A percentile compares a stretch with the other conserved stretches of the same genome.
Evolutionary conservation across 2,888 invertebrate species (phyloP).

Genomic region (Phanerotoma sp.): DNA sequence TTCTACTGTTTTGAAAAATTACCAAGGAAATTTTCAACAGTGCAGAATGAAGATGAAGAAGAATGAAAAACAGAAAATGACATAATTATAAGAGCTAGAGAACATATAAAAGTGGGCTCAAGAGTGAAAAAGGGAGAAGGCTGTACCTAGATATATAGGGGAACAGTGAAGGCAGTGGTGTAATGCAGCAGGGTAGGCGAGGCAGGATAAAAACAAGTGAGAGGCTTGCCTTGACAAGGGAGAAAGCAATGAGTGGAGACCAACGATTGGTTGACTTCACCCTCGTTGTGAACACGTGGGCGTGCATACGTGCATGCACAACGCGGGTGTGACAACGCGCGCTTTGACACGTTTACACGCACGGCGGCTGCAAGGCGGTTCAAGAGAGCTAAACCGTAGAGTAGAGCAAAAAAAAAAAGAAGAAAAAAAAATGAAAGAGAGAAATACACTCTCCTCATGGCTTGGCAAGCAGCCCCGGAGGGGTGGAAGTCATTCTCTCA

Average conservation of each 20-base stretch:
- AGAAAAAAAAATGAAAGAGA: slow-evolving; percentile 7
- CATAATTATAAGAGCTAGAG: not conserved
- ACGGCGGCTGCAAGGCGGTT: slow-evolving; percentile 20
- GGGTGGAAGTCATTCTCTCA: slow-evolving; percentile 52
- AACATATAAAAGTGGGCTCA: not conserved
- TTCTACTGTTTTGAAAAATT: no score
- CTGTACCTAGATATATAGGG: not conserved
- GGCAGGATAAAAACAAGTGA: slow-evolving; percentile 18
- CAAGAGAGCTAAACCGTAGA: slow-evolving; percentile 11
- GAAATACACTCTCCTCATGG: slow-evolving; percentile 18
- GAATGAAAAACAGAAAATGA: not conserved
- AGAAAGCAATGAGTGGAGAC: slow-evolving; percentile 38
- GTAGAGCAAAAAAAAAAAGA: slow-evolving; percentile 7
- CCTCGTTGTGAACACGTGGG: slow-evolving; percentile 50
- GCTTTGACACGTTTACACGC: slow-evolving; percentile 20
- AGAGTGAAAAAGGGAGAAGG: not conserved
- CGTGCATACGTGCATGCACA: slow-evolving; percentile 46
- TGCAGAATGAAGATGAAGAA: no score
- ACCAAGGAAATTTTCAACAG: no score
- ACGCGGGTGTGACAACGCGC: slow-evolving; percentile 22
- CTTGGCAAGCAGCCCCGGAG: slow-evolving; percentile 29
- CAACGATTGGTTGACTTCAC: slow-evolving; percentile 52
- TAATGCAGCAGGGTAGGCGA: slow-evolving; percentile 6
- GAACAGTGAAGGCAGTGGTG: no score
- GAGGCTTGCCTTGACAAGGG: slow-evolving; percentile 22